Evolutionary conservation across 2,113 vertebrate species (phyloP).

Genomic region (Tragelaphus imberbis): DNA sequence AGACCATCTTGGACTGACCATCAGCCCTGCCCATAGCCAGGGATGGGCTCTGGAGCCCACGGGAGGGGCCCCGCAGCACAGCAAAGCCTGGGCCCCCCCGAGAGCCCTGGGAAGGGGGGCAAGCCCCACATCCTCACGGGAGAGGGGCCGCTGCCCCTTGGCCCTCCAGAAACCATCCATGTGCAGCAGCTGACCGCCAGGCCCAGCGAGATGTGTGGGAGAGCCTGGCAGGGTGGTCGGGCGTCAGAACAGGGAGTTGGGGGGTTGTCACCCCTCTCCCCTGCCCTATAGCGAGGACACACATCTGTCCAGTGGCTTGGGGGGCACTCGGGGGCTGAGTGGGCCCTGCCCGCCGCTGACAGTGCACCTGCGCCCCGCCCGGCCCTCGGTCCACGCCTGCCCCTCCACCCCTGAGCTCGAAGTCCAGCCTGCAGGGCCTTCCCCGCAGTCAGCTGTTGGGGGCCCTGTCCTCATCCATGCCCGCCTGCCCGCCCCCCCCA

Average conservation of each 20-base stretch:
- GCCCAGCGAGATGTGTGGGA: background rate
- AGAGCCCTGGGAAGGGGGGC: accelerated
- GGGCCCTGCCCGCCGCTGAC: background rate
- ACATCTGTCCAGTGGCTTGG: accelerated
- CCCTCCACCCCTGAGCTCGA: background rate
- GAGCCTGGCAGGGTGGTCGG: accelerated
- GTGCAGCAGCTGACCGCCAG: background rate
- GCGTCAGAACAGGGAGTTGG: accelerated
- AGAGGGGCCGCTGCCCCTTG: accelerated
- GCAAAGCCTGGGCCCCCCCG: background rate
- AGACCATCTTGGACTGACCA: slow-evolving; percentile 75
- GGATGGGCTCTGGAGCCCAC: background rate
- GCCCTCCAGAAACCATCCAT: accelerated
- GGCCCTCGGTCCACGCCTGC: background rate
- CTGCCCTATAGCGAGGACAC: background rate
- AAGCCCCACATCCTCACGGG: accelerated
- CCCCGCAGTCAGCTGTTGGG: background rate
- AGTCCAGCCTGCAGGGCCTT: background rate
- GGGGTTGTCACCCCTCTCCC: background rate
- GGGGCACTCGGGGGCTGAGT: background rate
- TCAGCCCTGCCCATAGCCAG: background rate
- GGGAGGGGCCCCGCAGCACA: accelerated
- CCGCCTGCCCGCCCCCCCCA: background rate
- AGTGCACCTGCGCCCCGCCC: accelerated
- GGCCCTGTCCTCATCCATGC: accelerated